Percentiles rank a stretch among this genome's conserved stretches.
phyloP scores from a whole-genome alignment of 2,888 invertebrate species.

The Trichopria drosophilae region DNA sequence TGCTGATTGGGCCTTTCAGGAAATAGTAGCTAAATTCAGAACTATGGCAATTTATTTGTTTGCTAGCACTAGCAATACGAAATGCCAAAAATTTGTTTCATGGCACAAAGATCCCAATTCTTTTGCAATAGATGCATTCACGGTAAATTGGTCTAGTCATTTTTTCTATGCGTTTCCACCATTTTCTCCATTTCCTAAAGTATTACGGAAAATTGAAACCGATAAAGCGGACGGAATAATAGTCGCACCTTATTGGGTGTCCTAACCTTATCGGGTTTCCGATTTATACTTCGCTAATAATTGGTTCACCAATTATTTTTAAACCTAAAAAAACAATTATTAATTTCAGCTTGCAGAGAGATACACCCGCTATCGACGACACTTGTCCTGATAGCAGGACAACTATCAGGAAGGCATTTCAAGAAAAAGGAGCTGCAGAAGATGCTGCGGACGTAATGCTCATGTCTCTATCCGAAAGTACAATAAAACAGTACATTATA shows the following conservation, averaged over 20 bases:
- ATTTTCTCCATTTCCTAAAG: slow-evolving; percentile 38
- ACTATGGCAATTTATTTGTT: slow-evolving; percentile 3
- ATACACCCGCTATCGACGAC: slow-evolving; percentile 10
- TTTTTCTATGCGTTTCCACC: slow-evolving; percentile 42
- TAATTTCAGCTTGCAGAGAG: slow-evolving; percentile 37
- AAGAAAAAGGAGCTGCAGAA: too few relatives aligned
- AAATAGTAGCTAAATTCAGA: background rate
- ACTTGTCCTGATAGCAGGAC: slow-evolving; percentile 18
- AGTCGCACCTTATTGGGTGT: slow-evolving; percentile 41
- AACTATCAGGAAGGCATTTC: slow-evolving; percentile 13
- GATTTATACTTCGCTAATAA: slow-evolving; percentile 31
- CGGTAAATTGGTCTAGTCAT: background rate
- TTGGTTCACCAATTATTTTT: slow-evolving; percentile 29
- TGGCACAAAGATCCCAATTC: slow-evolving; percentile 10
- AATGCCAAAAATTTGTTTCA: too few relatives aligned
- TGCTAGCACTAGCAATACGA: slow-evolving; percentile 8
- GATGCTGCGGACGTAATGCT: too few relatives aligned
- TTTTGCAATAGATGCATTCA: slow-evolving; percentile 11
- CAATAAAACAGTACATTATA: too few relatives aligned
- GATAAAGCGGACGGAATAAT: slow-evolving; percentile 43
- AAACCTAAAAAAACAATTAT: slow-evolving; percentile 33
- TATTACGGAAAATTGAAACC: slow-evolving; percentile 40
- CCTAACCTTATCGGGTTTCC: slow-evolving; percentile 46
- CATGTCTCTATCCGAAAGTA: too few relatives aligned
- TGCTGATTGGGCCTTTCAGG: background rate